Percentiles rank a stretch among this genome's conserved stretches.
Conservation (phyloP, 2,888 invertebrate genomes). For the Drosophila macrospina region DNA sequence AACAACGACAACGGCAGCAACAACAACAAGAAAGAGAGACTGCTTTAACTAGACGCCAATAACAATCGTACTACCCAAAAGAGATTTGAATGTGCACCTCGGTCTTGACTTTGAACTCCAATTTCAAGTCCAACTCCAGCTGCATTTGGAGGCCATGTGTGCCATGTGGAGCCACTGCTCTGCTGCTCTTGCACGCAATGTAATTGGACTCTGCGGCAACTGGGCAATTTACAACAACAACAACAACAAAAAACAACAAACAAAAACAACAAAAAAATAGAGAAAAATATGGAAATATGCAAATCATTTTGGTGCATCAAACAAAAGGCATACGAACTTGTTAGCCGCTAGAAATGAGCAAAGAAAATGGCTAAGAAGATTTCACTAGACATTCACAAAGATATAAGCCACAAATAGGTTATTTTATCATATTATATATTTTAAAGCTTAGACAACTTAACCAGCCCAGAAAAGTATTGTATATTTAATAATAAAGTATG, state of each 20-base stretch:
- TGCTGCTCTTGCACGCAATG: conserved; percentile 66
- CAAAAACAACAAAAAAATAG: neutral
- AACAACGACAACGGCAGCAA: conserved; percentile 20
- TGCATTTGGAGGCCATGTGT: conserved; percentile 57
- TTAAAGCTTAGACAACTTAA: neutral
- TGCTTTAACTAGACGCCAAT: conserved; percentile 64
- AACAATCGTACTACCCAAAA: conserved; percentile 55
- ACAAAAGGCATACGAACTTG: conserved; percentile 61
- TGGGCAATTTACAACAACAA: conserved; percentile 64
- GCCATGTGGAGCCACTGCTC: conserved; percentile 42
- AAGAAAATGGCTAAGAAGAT: conserved; percentile 12
- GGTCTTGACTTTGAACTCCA: conserved; percentile 62
- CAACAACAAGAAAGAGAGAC: conserved; percentile 17
- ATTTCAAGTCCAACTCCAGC: conserved; percentile 34
- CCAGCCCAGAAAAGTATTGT: neutral
- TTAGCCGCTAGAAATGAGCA: conserved; percentile 44
- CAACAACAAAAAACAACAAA: conserved; percentile 12
- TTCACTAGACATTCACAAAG: neutral
- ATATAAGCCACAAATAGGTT: conserved; percentile 15
- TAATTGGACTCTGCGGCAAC: conserved; percentile 63
- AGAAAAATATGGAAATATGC: conserved; percentile 77
- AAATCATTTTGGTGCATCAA: conserved; percentile 73
- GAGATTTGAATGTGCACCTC: conserved; percentile 62
- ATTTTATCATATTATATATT: conserved; percentile 2
- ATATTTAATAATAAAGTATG: no score